Conservation (phyloP, 2,888 invertebrate species). For the Leucoma salicis region DNA sequence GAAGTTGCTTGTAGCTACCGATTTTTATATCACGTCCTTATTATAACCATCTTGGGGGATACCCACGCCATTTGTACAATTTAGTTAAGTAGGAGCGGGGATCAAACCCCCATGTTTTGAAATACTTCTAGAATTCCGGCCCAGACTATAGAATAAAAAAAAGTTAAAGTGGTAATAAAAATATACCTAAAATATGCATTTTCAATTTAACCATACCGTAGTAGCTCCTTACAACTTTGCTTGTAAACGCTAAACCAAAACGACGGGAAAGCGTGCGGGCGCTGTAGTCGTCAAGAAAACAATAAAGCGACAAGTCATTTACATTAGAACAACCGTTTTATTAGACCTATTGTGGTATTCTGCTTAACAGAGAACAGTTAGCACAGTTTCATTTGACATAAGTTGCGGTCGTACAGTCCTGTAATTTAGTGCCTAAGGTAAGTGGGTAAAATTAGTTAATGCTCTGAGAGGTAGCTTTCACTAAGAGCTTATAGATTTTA, state of each 20-base stretch:
- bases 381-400: slow-evolving; percentile 20
- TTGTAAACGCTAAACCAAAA: slow-evolving; percentile 39
- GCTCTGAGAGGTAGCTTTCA: no score
- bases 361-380: slow-evolving; percentile 17
- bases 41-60: no score
- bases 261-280: slow-evolving; percentile 38
- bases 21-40: no score
- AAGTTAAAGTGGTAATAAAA: no score
- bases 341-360: slow-evolving; percentile 29
- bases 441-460: neutral
- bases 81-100: no score
- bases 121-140: no score
- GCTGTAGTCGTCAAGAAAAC: slow-evolving; percentile 31
- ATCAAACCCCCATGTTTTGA: no score
- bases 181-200: no score
- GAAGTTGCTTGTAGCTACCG: no score
- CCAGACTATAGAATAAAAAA: no score
- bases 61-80: no score
- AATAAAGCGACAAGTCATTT: slow-evolving; percentile 38
- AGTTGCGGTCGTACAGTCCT: slow-evolving; percentile 1
- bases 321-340: slow-evolving; percentile 37
- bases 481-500: no score
- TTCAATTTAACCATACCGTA: neutral
- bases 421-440: neutral
- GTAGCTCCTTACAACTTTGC: neutral